Evolutionary conservation across 2,113 vertebrate genomes (phyloP).

Genomic region (Elgaria multicarinata): DNA sequence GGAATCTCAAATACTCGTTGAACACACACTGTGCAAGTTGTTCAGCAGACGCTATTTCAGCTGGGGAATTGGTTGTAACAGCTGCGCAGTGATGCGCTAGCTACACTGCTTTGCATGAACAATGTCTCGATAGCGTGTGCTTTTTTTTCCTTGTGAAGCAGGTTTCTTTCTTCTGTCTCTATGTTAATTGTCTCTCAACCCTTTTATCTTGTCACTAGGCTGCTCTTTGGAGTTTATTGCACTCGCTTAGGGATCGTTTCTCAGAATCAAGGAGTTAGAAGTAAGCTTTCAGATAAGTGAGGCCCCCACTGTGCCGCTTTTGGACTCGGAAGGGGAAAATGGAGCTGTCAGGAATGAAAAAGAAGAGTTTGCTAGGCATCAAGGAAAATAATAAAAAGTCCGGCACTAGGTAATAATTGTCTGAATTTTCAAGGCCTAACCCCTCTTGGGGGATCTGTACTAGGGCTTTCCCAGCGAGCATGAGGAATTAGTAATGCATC

Average conservation of each 20-base stretch:
- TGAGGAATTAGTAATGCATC: constrained; percentile 31
- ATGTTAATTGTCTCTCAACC: constrained; percentile 63
- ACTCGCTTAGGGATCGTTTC: constrained; percentile 72
- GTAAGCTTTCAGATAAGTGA: constrained; percentile 75
- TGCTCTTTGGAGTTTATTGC: constrained; percentile 74
- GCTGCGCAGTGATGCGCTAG: fast-evolving
- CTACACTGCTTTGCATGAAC: not conserved
- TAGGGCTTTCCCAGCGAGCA: constrained; percentile 39
- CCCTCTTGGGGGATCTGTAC: constrained; percentile 34
- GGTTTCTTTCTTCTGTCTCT: constrained; percentile 52
- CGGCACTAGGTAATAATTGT: constrained; percentile 72
- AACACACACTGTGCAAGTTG: fast-evolving
- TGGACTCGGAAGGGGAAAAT: constrained; percentile 73
- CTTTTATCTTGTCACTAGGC: constrained; percentile 75
- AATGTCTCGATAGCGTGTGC: not conserved
- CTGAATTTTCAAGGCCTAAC: constrained; percentile 65
- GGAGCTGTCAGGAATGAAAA: constrained; percentile 79
- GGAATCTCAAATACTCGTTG: not conserved
- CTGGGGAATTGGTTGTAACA: fast-evolving
- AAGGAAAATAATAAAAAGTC: constrained; percentile 77
- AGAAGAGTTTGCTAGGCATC: constrained; percentile 77
- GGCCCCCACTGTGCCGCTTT: constrained; percentile 63
- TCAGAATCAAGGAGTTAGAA: constrained; percentile 69
- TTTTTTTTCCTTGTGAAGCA: constrained; percentile 41
- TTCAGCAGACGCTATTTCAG: fast-evolving